Conservation (phyloP, 2,797 vertebrate genomes). For the Hipposideros larvatus region DNA sequence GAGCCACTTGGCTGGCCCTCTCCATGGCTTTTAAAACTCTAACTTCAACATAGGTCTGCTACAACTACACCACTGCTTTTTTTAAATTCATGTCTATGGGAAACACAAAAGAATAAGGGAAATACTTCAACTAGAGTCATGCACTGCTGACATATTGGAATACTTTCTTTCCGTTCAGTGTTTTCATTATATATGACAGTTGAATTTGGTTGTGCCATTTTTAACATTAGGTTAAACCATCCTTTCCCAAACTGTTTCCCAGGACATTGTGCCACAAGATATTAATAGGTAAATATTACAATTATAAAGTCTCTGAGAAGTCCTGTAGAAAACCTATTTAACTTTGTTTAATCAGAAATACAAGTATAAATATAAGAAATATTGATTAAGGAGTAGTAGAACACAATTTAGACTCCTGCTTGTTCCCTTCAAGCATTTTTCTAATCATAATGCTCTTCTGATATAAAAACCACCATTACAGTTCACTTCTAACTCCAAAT, state of each 20-base stretch:
- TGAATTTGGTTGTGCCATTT: slow-evolving; percentile 3
- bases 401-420: not conserved
- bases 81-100: not conserved
- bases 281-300: not conserved
- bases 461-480: not conserved
- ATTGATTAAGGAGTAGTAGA: not conserved
- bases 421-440: not conserved
- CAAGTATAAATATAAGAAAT: not conserved
- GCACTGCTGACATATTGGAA: not conserved
- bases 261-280: not conserved
- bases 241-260: not conserved
- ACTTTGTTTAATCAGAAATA: slow-evolving; percentile 4
- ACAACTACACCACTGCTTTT: not conserved
- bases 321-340: slow-evolving; percentile 7
- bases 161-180: not conserved
- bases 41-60: not conserved
- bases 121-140: not conserved
- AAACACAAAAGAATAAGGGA: not conserved
- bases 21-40: slow-evolving; percentile 28
- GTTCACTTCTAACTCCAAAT: slow-evolving; percentile 13
- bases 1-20: too few species aligned
- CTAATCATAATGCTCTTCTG: not conserved
- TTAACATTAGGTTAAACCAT: not conserved
- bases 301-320: slow-evolving; percentile 17
- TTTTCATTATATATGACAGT: not conserved